Evolutionary conservation across 1,140 invertebrate genomes (phyloP).

Genomic region (Kradibia gibbosae): DNA sequence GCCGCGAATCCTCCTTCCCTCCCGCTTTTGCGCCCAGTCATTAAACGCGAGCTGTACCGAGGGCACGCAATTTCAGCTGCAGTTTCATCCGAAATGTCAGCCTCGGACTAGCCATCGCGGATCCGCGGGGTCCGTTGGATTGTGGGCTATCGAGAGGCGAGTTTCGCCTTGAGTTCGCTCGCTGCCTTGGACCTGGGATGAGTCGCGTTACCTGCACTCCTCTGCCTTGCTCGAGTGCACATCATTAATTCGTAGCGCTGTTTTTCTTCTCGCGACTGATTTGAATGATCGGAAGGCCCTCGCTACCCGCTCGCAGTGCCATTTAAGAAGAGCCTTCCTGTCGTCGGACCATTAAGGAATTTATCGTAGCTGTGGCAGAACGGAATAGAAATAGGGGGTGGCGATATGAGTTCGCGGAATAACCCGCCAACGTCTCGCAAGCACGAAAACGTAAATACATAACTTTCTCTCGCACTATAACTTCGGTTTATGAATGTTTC

Average conservation of each 20-base stretch:
- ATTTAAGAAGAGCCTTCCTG: neutral
- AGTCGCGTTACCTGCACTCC: neutral
- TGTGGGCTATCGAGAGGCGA: too few relatives aligned
- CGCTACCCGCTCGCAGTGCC: neutral
- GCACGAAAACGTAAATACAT: neutral
- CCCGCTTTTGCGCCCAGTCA: neutral
- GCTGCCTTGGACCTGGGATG: neutral
- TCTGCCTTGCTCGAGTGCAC: neutral
- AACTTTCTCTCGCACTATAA: neutral
- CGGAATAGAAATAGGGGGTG: neutral
- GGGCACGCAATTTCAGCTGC: neutral
- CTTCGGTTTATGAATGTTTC: neutral
- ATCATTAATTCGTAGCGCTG: neutral
- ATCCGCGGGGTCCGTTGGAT: too few relatives aligned
- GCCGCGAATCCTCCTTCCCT: neutral
- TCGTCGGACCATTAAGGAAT: neutral
- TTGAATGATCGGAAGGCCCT: neutral
- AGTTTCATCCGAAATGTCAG: too few relatives aligned
- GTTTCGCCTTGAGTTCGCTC: neutral
- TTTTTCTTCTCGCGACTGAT: neutral
- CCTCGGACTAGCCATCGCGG: too few relatives aligned
- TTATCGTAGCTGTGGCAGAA: too few relatives aligned
- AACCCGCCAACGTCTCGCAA: neutral
- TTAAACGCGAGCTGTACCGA: neutral
- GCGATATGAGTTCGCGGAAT: neutral